These are phyloP conservation scores for Cyanoderma ruficeps DNA, from an alignment of 2,113 vertebrate species.

Conservation along the genomic window DNA sequence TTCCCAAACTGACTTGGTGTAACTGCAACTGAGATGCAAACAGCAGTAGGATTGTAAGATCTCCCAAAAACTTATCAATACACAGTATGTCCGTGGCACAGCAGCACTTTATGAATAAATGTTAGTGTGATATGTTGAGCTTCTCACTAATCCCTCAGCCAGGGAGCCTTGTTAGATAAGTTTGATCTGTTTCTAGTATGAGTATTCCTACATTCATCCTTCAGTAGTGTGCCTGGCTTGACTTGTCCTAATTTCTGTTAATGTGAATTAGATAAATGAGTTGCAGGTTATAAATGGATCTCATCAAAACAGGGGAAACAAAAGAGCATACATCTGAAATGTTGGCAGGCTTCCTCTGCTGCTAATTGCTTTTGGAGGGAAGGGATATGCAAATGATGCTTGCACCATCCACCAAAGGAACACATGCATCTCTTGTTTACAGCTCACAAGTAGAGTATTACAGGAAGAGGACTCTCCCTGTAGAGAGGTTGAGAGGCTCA, in stretches of 20 bases:
- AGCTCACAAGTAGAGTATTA: neutral
- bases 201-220: conserved; percentile 12
- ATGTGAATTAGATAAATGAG: conserved; percentile 43
- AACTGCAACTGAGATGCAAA: neutral
- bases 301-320: conserved; percentile 44
- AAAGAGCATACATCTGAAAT: conserved; percentile 39
- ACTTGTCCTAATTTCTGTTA: conserved; percentile 51
- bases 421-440: neutral
- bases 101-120: neutral
- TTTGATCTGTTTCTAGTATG: conserved; percentile 1
- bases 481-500: neutral
- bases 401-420: neutral
- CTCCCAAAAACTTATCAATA: neutral
- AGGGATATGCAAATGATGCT: conserved; percentile 6
- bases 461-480: neutral
- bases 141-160: neutral
- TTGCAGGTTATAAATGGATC: conserved; percentile 53
- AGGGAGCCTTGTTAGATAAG: neutral
- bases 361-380: conserved; percentile 57
- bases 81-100: neutral
- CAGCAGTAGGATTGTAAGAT: neutral
- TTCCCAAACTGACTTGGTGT: neutral
- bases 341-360: conserved; percentile 32
- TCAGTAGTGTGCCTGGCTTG: neutral
- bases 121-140: neutral